Conservation (phyloP, 2,113 vertebrate species). For the Archocentrus centrarchus region DNA sequence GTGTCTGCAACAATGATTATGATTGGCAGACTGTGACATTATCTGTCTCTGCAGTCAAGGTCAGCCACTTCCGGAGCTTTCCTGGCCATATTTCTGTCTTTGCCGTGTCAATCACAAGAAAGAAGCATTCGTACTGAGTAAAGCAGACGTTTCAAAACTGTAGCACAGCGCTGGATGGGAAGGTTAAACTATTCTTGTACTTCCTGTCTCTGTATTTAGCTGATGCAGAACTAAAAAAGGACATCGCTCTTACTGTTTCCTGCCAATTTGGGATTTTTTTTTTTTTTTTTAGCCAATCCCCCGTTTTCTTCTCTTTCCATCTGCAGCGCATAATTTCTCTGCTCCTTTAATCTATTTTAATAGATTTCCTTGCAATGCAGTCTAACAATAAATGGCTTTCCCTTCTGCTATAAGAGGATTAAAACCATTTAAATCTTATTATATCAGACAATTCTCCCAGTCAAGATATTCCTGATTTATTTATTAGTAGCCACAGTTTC, state of each 20-base stretch:
- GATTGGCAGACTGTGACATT: slow-evolving; percentile 22
- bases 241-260: background rate
- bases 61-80: slow-evolving; percentile 17
- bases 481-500: background rate
- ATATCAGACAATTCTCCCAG: background rate
- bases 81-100: background rate
- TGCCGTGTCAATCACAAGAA: background rate
- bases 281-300: background rate
- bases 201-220: background rate
- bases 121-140: background rate
- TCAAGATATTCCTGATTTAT: slow-evolving; percentile 4
- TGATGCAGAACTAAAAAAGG: background rate
- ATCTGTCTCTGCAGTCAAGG: slow-evolving; percentile 20
- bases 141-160: background rate
- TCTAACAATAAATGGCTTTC: background rate
- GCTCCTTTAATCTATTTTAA: background rate
- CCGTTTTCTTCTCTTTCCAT: background rate
- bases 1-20: background rate
- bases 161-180: background rate
- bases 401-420: background rate
- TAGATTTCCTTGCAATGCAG: background rate
- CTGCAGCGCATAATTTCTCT: background rate
- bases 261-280: background rate
- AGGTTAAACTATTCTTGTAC: background rate
- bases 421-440: slow-evolving; percentile 5